Base-by-base conservation (phyloP, 1,140 invertebrate genomes). In the Theocolax elegans region DNA sequence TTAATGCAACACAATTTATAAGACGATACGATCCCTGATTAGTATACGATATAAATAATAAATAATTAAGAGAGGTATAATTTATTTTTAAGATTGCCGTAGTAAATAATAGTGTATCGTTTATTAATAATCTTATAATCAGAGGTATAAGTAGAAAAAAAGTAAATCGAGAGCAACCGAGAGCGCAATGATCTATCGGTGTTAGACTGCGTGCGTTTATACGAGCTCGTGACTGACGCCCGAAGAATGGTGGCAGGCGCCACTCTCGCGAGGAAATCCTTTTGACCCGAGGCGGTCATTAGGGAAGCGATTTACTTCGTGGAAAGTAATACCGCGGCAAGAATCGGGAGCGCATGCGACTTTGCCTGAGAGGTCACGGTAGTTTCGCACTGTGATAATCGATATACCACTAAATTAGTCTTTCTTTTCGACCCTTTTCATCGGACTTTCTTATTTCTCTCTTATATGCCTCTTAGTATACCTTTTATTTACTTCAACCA, bases 301-400 rank as follows among this genome's bases (percentile, higher is more conserved):
- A 63, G 17, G 59, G 29, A 62, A 56, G 40, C 59, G 59, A 70
- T 70, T 70, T 63, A 56, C 59, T 46, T 17, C 58, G 58, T 29
- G 25, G 31, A 49, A 51, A 68, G 66, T 60, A 60, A 51, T 60
- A 42, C 46, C 15, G 40, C n/a, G n/a, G n/a, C 15, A 17, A 35
- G 4, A 10, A 35, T 35, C 15, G 42, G n/a, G 25, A 46, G 42
- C 35, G 49, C 51, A 44, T n/a, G 38, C 67, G 56, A 58, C 56
- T 60, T 27, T 46, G 58, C 49, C 13, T 27, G 27, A 31, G 49
- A 51, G 67, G 59, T 63, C 48, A 63, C 49, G 67, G 38, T 56
- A 63, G 46, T 63, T 46, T 69, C 49, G 9, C 17, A 23, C 44
- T 67, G n/a, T 29, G 54, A 29, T 42, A 62, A 62, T 38, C 67